A percentile compares a stretch with the other conserved stretches of the same genome.
These are phyloP conservation scores for Seira musarum DNA, from an alignment of 2,888 invertebrate species.

Conservation along the genomic window DNA sequence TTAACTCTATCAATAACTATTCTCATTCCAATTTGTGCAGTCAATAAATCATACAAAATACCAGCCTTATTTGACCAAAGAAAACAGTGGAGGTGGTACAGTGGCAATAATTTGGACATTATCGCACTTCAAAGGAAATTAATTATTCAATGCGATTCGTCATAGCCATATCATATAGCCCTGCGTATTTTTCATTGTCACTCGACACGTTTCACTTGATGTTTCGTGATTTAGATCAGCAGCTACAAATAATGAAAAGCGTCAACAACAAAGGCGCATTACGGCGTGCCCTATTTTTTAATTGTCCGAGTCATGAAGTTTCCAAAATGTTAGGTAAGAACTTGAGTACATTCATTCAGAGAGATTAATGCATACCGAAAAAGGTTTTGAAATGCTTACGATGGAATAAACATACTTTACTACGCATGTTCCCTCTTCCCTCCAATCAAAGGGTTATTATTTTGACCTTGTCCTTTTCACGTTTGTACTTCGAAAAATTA, in stretches of 20 bases:
- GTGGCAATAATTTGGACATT: too few species aligned
- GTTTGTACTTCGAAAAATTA: constrained; percentile 7
- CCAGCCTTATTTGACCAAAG: background rate
- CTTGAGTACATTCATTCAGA: constrained; percentile 15
- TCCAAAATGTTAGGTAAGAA: background rate
- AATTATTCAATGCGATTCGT: too few species aligned
- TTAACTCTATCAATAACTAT: background rate
- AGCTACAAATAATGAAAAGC: background rate
- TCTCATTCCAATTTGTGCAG: background rate
- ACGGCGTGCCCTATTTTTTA: constrained; percentile 14
- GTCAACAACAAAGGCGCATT: background rate
- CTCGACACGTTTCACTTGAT: background rate
- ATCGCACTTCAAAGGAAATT: too few species aligned
- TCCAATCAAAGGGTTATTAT: background rate
- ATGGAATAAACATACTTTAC: background rate
- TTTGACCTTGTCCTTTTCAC: constrained; percentile 35
- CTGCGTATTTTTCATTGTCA: background rate
- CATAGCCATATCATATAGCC: background rate
- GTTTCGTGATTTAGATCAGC: background rate
- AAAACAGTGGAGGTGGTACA: background rate
- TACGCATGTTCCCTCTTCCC: background rate
- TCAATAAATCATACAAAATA: background rate
- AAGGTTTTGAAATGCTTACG: background rate
- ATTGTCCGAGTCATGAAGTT: background rate
- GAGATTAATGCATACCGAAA: background rate